Evolutionary conservation across 2,888 invertebrate genomes (phyloP), one percentile per base, ranked within the genome.

Genomic region (Arctia plantaginis): DNA sequence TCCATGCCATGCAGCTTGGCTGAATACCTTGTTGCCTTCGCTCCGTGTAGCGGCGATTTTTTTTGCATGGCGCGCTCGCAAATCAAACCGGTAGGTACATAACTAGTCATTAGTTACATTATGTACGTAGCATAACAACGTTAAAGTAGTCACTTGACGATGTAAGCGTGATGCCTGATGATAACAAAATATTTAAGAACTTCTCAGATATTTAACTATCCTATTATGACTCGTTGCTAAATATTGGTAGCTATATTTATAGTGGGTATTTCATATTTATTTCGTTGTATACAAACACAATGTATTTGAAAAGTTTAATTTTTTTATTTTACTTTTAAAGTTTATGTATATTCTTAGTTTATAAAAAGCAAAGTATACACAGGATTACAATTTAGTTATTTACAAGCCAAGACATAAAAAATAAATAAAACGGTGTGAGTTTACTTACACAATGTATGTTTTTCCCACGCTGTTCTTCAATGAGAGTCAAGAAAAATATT

Each of bases 41-140:
- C 87, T 86, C 86, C 86, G 90, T 86, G 90, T 91, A 93, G 93
- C 93, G 93, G 93, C 94, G 92, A 94, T 91, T 88, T 94, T 95
- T 95, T 95, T 95, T 94, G 93, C 91, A 88, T 88, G 87, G 87
- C 89, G 86, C 88, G 90, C 86, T 92, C 91, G 88, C 91, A 92
- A 93, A 93, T 93, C 90, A 91, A 94, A 94, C 94, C 93, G 93
- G 94, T 94, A 92, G 90, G 90, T 88, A 87, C 62, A 20, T 80
- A 85, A 80, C 86, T 82, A 86, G 86, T 88, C 87, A 90, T 89
- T 89, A 71, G 62, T 41, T 71, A 89, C 88, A 87, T 87, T 84
- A 86, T 77, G 76, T 81, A 64, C 62, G 69, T 71, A 85, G 82
- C 79, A 83, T 79, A 85, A 81, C 79, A 80, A 74, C 79, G 76